Base-by-base conservation (phyloP, 2,888 invertebrate genomes). In the Drosophila anomelani region DNA sequence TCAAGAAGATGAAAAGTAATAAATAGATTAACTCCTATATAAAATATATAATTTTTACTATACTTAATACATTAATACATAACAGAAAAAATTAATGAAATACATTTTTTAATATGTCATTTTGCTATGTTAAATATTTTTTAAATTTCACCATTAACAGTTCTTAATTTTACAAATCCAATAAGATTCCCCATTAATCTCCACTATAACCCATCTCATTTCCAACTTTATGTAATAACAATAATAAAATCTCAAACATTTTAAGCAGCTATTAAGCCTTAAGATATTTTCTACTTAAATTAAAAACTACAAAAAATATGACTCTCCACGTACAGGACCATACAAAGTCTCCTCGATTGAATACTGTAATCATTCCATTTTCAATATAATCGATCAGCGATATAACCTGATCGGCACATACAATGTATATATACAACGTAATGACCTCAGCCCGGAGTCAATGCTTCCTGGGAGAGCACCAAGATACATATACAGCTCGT, bases 361-460 rank as follows among this genome's bases (percentile, higher is more conserved):
- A 29, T 43, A 26, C 17, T 8, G 23, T 47, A 49, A 64, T 36
- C 49, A 49, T 44, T 8, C 13, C 39, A 64, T 41, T 39, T 58
- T 23, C n/a, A 62, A 64, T 34, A 20, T 43, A 43, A 66, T 51
- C 64, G 36, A 66, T 66, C 41, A 20, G 43, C 26, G 26, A 20
- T 64, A 61, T 34, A 62, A 26, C 20, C 49, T 51, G 64, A 63
- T 66, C 43, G 20, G 13, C 43, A 29, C 43, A 51, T 44, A 38
- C 51, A 51, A 26, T 49, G 26, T 60, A 29, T 59, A 29, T 59
- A 43, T 59, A 43, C 41, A 61, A 13, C n/a, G 43, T 29, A 44
- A 63, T 66, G 64, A 66, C 64, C 64, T 63, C 64, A 63, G 44
- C 15, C 15, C n/a, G 38, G 8, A 66, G 64, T 66, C 64, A 66